Conservation (phyloP, 2,113 vertebrate genomes). For the Cavia aperea region DNA sequence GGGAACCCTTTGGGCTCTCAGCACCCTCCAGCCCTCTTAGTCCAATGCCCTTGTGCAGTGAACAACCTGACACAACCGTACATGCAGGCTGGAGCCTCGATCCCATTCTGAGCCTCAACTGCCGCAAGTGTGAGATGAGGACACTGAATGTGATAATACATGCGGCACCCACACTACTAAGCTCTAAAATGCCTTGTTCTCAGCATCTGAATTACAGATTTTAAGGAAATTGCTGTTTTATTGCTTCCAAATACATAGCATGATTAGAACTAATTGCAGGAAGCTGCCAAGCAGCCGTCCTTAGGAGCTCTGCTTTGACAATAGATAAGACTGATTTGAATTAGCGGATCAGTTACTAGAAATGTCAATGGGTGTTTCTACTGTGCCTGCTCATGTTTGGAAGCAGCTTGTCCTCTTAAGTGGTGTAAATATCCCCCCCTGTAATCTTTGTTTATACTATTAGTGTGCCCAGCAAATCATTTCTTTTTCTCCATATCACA, state of each 20-base stretch:
- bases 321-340: conserved; percentile 65
- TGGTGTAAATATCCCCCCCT: conserved; percentile 48
- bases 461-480: conserved; percentile 46
- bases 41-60: neutral
- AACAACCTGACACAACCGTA: neutral
- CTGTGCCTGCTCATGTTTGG: conserved; percentile 50
- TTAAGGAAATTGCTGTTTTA: conserved; percentile 68
- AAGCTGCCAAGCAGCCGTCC: conserved; percentile 61
- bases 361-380: conserved; percentile 64
- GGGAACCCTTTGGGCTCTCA: neutral
- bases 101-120: neutral
- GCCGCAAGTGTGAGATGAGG: neutral
- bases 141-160: neutral
- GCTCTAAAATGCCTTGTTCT: conserved; percentile 60
- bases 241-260: conserved; percentile 63
- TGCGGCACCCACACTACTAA: conserved; percentile 53
- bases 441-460: conserved; percentile 60
- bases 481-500: conserved; percentile 43
- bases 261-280: conserved; percentile 65
- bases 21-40: neutral
- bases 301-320: conserved; percentile 61
- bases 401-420: conserved; percentile 60
- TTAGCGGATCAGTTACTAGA: conserved; percentile 61
- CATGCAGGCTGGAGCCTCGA: neutral
- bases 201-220: conserved; percentile 66